phyloP scores from a whole-genome alignment of 2,888 invertebrate genomes.

The Seira ritae region DNA sequence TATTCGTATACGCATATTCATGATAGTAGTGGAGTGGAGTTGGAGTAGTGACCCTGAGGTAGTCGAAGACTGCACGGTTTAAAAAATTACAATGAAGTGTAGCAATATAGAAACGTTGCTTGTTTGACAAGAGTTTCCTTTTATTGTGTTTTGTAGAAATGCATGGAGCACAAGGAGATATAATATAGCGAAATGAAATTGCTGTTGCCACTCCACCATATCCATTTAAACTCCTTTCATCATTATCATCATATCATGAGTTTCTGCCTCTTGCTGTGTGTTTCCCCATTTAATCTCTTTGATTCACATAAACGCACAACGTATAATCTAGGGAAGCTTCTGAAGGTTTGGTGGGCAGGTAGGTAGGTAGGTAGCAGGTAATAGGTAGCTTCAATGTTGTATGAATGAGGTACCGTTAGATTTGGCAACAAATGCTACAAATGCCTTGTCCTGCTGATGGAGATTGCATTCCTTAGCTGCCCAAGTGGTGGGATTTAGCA shows the following conservation, averaged over 20 bases:
- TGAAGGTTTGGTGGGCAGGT: not conserved
- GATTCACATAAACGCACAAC: not conserved
- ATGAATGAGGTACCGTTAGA: slow-evolving; percentile 53
- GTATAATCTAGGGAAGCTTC: not conserved
- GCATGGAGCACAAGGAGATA: slow-evolving; percentile 1
- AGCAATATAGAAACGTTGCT: slow-evolving; percentile 18
- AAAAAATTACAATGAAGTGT: slow-evolving; percentile 9
- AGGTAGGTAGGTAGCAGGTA: not conserved
- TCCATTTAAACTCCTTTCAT: not conserved
- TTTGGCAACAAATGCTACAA: slow-evolving; percentile 26
- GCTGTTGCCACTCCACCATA: slow-evolving; percentile 10
- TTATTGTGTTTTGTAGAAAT: slow-evolving; percentile 29
- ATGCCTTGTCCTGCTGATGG: not conserved
- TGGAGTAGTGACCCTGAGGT: slow-evolving; percentile 47
- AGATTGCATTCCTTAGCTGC: slow-evolving; percentile 27
- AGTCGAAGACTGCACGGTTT: slow-evolving; percentile 7
- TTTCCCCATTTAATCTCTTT: not conserved
- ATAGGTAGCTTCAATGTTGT: not conserved
- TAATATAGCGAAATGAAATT: slow-evolving; percentile 29
- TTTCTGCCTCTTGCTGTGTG: not conserved
- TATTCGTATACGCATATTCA: too few relatives aligned
- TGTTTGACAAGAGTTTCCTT: slow-evolving; percentile 30
- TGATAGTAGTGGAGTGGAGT: not conserved
- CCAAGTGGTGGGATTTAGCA: slow-evolving; percentile 12
- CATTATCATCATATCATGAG: too few relatives aligned